phyloP scores from a whole-genome alignment of 2,797 vertebrate genomes.

The Momotus momota region DNA sequence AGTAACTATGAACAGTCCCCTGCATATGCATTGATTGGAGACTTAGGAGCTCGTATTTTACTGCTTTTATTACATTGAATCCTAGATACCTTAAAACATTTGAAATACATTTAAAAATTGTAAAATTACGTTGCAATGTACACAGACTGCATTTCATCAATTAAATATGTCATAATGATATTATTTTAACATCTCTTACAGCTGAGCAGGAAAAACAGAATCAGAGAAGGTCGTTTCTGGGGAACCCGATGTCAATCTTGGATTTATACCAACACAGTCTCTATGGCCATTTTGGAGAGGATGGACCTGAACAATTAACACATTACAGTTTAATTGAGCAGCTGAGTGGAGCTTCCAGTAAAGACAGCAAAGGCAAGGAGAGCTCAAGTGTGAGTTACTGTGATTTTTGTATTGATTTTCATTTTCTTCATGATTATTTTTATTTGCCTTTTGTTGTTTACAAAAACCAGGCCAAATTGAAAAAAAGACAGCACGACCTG shows the following conservation, averaged over 20 bases:
- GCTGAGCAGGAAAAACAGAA: slow-evolving; percentile 76
- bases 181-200: slow-evolving; percentile 35
- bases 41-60: not conserved
- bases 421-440: slow-evolving; percentile 22
- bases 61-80: not conserved
- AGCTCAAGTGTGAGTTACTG: slow-evolving; percentile 79
- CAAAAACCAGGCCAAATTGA: not conserved
- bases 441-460: not conserved
- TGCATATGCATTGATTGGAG: not conserved
- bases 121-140: not conserved
- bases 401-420: not conserved
- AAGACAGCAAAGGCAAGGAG: slow-evolving; percentile 76
- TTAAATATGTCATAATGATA: not conserved
- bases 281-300: slow-evolving; percentile 79
- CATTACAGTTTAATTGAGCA: slow-evolving; percentile 80
- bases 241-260: slow-evolving; percentile 81
- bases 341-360: slow-evolving; percentile 77
- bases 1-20: not conserved
- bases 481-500: slow-evolving; percentile 6
- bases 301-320: slow-evolving; percentile 77
- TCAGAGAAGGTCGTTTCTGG: slow-evolving; percentile 75
- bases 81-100: not conserved
- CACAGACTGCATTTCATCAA: not conserved
- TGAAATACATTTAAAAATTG: not conserved
- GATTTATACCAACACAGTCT: slow-evolving; percentile 84